Conservation (phyloP, 2,888 invertebrate species). For the Malthinus seriepunctatus region DNA sequence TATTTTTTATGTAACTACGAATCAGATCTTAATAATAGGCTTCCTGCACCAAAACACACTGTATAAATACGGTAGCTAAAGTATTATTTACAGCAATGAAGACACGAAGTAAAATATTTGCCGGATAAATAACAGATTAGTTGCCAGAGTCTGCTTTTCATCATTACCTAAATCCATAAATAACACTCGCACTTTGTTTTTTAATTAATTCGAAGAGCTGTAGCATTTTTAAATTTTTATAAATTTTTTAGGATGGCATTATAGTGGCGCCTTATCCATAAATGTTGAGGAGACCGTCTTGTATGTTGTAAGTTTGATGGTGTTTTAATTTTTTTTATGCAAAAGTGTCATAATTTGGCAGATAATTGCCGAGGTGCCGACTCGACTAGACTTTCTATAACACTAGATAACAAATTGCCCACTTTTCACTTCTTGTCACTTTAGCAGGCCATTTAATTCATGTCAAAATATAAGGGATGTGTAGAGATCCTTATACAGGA, state of each 20-base stretch:
- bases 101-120: no score
- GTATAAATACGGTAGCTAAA: no score
- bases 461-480: constrained; percentile 1
- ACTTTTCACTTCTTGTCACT: constrained; percentile 34
- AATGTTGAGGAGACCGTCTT: constrained; percentile 17
- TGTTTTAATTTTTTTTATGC: constrained; percentile 27
- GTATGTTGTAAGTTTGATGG: constrained; percentile 1
- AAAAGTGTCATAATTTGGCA: constrained; percentile 51
- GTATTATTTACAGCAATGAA: no score
- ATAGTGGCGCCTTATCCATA: constrained; percentile 37
- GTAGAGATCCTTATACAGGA: no score
- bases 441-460: constrained; percentile 18
- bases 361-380: constrained; percentile 51
- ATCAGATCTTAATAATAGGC: no score
- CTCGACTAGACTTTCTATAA: constrained; percentile 43
- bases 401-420: constrained; percentile 35
- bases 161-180: no score
- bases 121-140: no score
- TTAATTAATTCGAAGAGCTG: neutral
- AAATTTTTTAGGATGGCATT: neutral
- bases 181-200: neutral
- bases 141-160: no score
- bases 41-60: no score
- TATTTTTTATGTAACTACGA: no score
- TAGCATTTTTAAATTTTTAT: neutral